Base-by-base conservation (phyloP, 2,113 vertebrate species). In the Acrocephalus arundinaceus region DNA sequence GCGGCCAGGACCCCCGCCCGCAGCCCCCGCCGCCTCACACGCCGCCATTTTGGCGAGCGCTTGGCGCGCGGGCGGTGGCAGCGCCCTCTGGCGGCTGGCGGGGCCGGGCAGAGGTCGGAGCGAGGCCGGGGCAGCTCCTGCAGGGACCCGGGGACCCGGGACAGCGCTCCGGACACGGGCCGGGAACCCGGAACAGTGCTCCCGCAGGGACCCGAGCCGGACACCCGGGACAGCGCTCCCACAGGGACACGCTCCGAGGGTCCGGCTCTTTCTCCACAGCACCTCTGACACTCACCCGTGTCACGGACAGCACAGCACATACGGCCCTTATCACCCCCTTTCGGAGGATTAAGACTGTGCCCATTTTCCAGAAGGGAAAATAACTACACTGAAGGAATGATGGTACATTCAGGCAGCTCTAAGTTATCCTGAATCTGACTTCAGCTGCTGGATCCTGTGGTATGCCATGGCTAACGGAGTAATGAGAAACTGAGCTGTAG, bases 401-500 rank as follows among this genome's bases (percentile, higher is more conserved):
- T 35, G 76, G 13, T 45, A 2, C 18, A 7, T n/a, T 46, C 51
- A 10, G 24, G 54, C 48, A 43, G 31, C 22, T 67, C 48, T 16
- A 6, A 13, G 19, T 43, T 55, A n/a, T 25, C 35, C 27, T 15
- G 5, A 7, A 11, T 4, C 10, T 33, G 3, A 25, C 11, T 21
- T 52, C 21, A 5, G 18, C 3, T 28, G 13, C 19, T 49, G 58
- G n/a, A 6, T 61, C 30, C 54, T 62, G 33, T 23, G 28, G 11
- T 27, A 31, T 0, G 2, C 31, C 12, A 3, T 10, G 46, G 48
- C 25, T 37, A 17, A 46, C 2, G 1, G 52, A 13, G 9, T 28
- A 10, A 45, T 31, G 25, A 49, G 2, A 63, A 74, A 79, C 51
- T 7, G 28, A 51, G 10, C 17, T 45, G 33, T 48, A n/a, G 20